Base-by-base conservation (phyloP, 2,113 vertebrate species). In the Orientallactaga bullata region DNA sequence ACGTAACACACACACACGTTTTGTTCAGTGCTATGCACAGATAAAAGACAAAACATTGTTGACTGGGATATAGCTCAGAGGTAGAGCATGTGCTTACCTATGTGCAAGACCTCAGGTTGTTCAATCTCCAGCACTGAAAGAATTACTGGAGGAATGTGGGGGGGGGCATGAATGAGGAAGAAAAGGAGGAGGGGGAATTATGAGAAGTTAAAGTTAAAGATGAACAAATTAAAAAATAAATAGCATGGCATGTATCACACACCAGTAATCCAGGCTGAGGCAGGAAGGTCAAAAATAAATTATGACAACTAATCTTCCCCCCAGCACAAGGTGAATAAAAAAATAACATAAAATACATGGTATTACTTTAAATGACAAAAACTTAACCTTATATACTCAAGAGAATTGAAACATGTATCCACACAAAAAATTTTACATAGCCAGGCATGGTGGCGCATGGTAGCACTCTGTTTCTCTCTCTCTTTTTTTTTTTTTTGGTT, bases 341-440 rank as follows among this genome's bases (percentile, higher is more conserved):
- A 78, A 92, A 87, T 74, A 81, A 55, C 20, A 68, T 51, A 42
- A n/a, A 35, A 65, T 32, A 7, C 13, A 65, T 71, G 28, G 78
- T 76, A 77, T 39, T 89, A 66, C 78, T 69, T 93, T 39, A 86
- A 95, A 87, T 77, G 37, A 72, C 76, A 91, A 87, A 66, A 89
- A 51, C 66, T 23, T 66, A 86, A 82, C 20, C 13, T 65, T 80
- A 85, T 51, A 73, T 72, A 61, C 26, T 8, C 47, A 69, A 78
- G 63, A 77, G 37, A 87, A 88, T 39, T 82, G 51, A 90, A 92
- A 93, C 26, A 18, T 47, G 60, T 5, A 12, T 35, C 71, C 58
- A 85, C 10, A 32, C 10, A 68, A 84, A 94, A 89, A 60, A 1
- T 37, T 87, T 55, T 21, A 58, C 20, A 39, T 80, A 17, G 42